Conservation (phyloP, 2,113 vertebrate genomes). For the Gavia stellata region DNA sequence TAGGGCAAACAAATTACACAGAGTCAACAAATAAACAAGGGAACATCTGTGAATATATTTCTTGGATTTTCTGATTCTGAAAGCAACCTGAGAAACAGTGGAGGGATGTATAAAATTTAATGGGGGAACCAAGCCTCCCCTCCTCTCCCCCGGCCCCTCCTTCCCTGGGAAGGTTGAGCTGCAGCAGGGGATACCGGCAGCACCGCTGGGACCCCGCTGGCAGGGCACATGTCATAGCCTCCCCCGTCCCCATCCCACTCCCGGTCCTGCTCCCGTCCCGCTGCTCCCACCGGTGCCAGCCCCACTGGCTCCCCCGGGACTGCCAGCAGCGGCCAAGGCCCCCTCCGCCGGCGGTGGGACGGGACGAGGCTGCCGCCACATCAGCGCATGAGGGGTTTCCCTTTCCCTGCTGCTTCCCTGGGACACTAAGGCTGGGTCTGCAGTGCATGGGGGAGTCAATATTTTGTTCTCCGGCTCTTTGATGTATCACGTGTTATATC, state of each 20-base stretch:
- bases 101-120: constrained; percentile 66
- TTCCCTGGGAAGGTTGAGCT: not conserved
- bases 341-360: not conserved
- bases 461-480: not conserved
- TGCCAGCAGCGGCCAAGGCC: not conserved
- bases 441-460: not conserved
- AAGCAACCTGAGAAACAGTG: constrained; percentile 76
- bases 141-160: not conserved
- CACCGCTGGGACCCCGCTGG: accelerated
- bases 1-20: constrained; percentile 99
- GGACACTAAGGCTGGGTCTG: not conserved
- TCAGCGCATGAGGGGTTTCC: not conserved
- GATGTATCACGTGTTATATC: not conserved
- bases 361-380: not conserved
- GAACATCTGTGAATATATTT: constrained; percentile 98
- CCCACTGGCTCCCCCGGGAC: accelerated
- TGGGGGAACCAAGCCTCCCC: constrained; percentile 15
- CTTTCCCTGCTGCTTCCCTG: not conserved
- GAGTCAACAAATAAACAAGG: constrained; percentile 99
- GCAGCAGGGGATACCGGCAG: not conserved
- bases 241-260: accelerated
- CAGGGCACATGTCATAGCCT: not conserved
- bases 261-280: not conserved
- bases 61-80: constrained; percentile 82
- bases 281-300: not conserved